Evolutionary conservation across 2,113 vertebrate genomes (phyloP).

Genomic region (Bos indicus): DNA sequence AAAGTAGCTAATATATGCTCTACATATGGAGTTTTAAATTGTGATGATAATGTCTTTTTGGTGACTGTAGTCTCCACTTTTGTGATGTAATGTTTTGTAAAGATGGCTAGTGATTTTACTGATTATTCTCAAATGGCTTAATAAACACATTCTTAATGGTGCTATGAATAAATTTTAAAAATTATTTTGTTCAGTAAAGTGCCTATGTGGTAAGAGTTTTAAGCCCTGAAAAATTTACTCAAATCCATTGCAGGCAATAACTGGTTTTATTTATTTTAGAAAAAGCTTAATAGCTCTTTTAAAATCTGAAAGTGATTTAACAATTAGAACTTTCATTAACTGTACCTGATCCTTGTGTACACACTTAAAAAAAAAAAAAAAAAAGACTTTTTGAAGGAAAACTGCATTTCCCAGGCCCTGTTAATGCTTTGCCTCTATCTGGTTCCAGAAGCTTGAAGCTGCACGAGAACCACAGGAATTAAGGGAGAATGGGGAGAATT

Average conservation of each 20-base stretch:
- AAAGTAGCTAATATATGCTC: constrained; percentile 44
- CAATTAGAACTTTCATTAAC: neutral
- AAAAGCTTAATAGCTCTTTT: neutral
- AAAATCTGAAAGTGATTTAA: constrained; percentile 1
- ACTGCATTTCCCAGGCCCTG: neutral
- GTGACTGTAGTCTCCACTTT: constrained; percentile 41
- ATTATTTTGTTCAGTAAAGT: constrained; percentile 43
- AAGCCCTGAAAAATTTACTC: neutral
- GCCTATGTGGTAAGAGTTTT: neutral
- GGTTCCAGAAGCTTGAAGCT: neutral
- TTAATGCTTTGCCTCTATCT: neutral
- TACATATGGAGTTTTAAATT: constrained; percentile 44
- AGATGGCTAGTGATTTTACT: constrained; percentile 47
- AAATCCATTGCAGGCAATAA: neutral
- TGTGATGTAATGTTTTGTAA: constrained; percentile 44
- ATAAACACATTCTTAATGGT: constrained; percentile 54
- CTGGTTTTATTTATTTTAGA: constrained; percentile 35
- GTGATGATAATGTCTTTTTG: constrained; percentile 56
- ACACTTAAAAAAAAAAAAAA: neutral
- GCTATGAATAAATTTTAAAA: constrained; percentile 30
- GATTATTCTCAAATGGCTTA: constrained; percentile 43
- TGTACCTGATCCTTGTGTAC: neutral
- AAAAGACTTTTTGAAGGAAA: neutral
- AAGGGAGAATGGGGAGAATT: neutral
- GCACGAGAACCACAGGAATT: neutral